Evolutionary conservation across 2,888 invertebrate genomes (phyloP), one percentile per base, ranked within the genome.

Genomic region (Ochropacha duplaris): DNA sequence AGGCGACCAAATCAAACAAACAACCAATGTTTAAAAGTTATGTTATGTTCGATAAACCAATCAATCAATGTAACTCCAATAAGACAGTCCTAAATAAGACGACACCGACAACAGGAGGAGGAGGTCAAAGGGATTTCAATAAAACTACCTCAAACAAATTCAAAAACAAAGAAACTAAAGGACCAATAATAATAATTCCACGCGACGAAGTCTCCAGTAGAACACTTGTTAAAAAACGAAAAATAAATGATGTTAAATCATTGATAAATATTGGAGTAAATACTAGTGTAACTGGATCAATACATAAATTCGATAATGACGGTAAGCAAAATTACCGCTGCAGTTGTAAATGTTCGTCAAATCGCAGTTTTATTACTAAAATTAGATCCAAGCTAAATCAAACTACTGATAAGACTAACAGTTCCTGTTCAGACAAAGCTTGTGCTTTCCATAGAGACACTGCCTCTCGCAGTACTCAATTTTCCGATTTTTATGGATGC

Each of bases 201-300:
- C 44, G 16, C 14, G 39, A 19, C 14, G 19, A 44, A 2, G 3
- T 0, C 44, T 19, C 4, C 16, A 19, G 16, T 19, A 44, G 19
- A 44, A 19, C 2, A 44, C 5, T 44, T 9, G 19, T 9, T 19
- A 44, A 19, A 19, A 44, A 19, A 44, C 19, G 16, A 39, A 39
- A 39, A 39, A 3, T 9, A 44, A 19, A 19, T 19, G 19, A 9
- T 19, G 74, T 68, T 26, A 83, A 78, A 56, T 63, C 64, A 24
- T 76, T 70, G 9, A 60, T 65, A 28, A 81, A 86, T 60, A 66
- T 57, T 52, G 76, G 72, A 24, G 66, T 77, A 4, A 88, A 88
- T 59, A 88, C 89, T 2, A 49, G 60, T 6, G 58, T 81, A 5
- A 76, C 83, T 51, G 84, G 84, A 4, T 72, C 84, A 3, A 59